These are phyloP conservation scores for Amphimallon solstitiale DNA, from an alignment of 2,888 invertebrate species.

Conservation along the genomic window DNA sequence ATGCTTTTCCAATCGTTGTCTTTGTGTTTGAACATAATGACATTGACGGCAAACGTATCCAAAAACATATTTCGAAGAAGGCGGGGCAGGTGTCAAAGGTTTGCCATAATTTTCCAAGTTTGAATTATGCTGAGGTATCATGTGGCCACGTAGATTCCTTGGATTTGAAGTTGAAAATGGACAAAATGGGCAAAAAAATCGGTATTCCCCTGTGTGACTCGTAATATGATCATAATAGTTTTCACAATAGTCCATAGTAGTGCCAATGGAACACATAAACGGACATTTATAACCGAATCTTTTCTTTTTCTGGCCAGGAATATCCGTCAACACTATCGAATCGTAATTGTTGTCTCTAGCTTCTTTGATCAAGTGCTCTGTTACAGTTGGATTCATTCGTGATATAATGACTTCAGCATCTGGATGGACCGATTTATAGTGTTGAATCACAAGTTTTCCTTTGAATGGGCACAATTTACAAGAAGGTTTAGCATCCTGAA, in stretches of 20 bases:
- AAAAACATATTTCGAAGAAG: slow-evolving; percentile 53
- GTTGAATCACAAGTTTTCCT: slow-evolving; percentile 72
- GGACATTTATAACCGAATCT: slow-evolving; percentile 54
- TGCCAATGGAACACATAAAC: slow-evolving; percentile 54
- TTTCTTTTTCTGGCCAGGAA: slow-evolving; percentile 14
- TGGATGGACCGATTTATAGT: slow-evolving; percentile 73
- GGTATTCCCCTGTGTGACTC: slow-evolving; percentile 82
- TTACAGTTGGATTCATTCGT: slow-evolving; percentile 66
- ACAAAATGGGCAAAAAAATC: slow-evolving; percentile 74
- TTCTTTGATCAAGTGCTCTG: slow-evolving; percentile 68
- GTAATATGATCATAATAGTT: slow-evolving; percentile 78
- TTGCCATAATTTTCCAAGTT: slow-evolving; percentile 52
- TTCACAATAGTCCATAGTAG: slow-evolving; percentile 50
- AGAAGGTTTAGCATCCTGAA: slow-evolving; percentile 60
- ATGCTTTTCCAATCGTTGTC: slow-evolving; percentile 71
- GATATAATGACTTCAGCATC: slow-evolving; percentile 74
- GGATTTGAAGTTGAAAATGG: slow-evolving; percentile 51
- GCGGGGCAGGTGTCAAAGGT: slow-evolving; percentile 41
- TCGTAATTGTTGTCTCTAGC: slow-evolving; percentile 56
- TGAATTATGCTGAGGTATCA: slow-evolving; percentile 47
- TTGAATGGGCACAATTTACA: slow-evolving; percentile 72
- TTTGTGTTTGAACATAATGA: slow-evolving; percentile 75
- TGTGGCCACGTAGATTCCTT: slow-evolving; percentile 53
- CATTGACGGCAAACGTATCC: slow-evolving; percentile 78
- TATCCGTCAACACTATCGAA: slow-evolving; percentile 42